phyloP scores from a whole-genome alignment of 2,113 vertebrate genomes.

The Rhombomys opimus region DNA sequence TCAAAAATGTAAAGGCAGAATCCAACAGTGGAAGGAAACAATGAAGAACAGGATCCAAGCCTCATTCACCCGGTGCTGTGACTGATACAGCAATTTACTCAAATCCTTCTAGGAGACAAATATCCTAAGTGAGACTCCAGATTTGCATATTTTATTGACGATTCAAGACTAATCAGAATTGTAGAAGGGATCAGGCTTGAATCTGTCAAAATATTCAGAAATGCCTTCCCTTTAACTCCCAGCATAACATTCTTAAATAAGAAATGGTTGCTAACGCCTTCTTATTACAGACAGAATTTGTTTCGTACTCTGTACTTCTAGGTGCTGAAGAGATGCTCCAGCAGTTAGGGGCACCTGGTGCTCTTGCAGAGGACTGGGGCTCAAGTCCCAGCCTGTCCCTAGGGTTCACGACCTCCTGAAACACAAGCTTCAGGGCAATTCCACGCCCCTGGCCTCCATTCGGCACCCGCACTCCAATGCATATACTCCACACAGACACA shows the following conservation, averaged over 20 bases:
- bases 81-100: neutral
- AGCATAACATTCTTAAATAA: conserved; percentile 42
- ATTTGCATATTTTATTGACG: conserved; percentile 49
- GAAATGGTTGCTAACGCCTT: neutral
- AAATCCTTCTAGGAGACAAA: conserved; percentile 27
- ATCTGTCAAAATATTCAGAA: conserved; percentile 38
- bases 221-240: neutral
- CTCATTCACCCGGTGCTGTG: neutral
- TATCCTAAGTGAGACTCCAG: neutral
- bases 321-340: neutral
- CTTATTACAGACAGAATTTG: conserved; percentile 3
- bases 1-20: conserved; percentile 61
- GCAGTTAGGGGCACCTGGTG: neutral
- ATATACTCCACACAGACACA: neutral
- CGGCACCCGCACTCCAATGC: neutral
- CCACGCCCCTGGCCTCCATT: neutral
- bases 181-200: conserved; percentile 31
- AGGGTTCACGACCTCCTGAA: neutral
- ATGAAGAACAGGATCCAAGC: conserved; percentile 1
- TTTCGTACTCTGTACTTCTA: neutral
- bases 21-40: conserved; percentile 21
- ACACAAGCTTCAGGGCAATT: neutral
- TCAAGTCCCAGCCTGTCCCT: neutral
- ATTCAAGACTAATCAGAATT: conserved; percentile 38
- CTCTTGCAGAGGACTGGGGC: neutral